A percentile compares a stretch with the other conserved stretches of the same genome.
These are phyloP conservation scores for Helicoverpa assulta DNA, from an alignment of 2,888 invertebrate genomes.

Conservation along the genomic window DNA sequence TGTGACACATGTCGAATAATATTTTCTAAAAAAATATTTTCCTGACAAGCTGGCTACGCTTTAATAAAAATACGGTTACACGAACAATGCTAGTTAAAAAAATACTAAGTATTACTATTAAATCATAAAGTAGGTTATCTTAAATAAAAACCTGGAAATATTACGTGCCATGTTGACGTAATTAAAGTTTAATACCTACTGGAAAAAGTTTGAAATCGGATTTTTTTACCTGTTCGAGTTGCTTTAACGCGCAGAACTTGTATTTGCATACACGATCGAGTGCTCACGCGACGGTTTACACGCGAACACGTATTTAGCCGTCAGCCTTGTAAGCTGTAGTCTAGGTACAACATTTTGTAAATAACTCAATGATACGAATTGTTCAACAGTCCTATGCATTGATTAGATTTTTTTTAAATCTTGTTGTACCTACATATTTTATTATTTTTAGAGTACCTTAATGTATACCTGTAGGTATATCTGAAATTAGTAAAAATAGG, in stretches of 20 bases:
- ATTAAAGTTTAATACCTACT: constrained; percentile 48
- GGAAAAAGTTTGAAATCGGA: constrained; percentile 45
- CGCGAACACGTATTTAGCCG: constrained; percentile 62
- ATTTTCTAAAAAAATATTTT: background rate
- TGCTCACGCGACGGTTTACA: constrained; percentile 60
- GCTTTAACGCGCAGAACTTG: constrained; percentile 51
- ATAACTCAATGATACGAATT: constrained; percentile 47
- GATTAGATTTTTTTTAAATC: too few relatives aligned
- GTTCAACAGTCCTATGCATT: constrained; percentile 27
- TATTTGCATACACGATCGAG: constrained; percentile 60
- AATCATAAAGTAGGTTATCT: constrained; percentile 51
- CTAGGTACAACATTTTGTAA: constrained; percentile 53
- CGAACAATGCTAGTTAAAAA: constrained; percentile 21
- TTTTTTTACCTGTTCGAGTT: constrained; percentile 53
- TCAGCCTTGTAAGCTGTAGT: constrained; percentile 49
- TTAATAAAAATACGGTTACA: background rate
- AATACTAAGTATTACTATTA: constrained; percentile 8
- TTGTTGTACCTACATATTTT: too few relatives aligned
- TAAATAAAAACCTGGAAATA: constrained; percentile 36
- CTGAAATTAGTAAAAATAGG: too few relatives aligned
- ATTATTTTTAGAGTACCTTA: too few relatives aligned
- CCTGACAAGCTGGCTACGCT: background rate
- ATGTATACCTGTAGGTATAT: too few relatives aligned
- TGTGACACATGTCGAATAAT: too few relatives aligned
- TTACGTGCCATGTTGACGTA: constrained; percentile 45